Base-by-base conservation (phyloP, 2,113 vertebrate species). In the Cichladusa arquata region DNA sequence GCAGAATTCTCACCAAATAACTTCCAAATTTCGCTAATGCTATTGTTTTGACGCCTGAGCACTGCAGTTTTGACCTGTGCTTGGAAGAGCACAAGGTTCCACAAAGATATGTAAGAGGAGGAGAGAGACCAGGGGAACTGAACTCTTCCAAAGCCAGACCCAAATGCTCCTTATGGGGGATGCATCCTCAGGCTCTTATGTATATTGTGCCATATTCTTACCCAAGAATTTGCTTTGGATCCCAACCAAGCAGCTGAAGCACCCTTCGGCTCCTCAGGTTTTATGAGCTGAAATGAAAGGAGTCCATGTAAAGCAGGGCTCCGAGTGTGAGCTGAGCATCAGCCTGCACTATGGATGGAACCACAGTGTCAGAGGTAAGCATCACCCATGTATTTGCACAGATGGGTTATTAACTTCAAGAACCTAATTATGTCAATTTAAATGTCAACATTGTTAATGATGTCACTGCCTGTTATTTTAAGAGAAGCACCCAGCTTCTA, bases 351-450 rank as follows among this genome's bases (percentile, higher is more conserved):
- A 8, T 2, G 40, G 24, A 61, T 56, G n/a, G 83, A 80, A 73
- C 47, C 53, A 14, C 42, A 38, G 67, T 78, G 71, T 64, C 92
- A 94, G 92, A 74, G 82, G 81, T 92, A 93, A 80, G 54, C 62
- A 44, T 85, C 45, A 14, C 58, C 81, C 79, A 14, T 53, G 26
- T 85, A 85, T 54, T 90, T 4, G 6, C 60, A 64, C 88, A 95
- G 85, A 81, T 78, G 90, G 71, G 47, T 88, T 94, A 94, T 93
- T 95, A 96, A 80, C 88, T 94, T 74, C 87, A 77, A 58, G 76
- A 86, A 88, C 14, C 8, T 83, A 88, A 96, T 96, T 88, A 83
- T 83, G 72, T 83, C 82, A 76, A 84, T 93, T 93, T 95, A 94
- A 96, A 94, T 78, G 64, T 88, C 93, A 93, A 83, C 85, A 42